Evolutionary conservation across 2,888 invertebrate species (phyloP).

Genomic region (Yponomeuta cagnagella): DNA sequence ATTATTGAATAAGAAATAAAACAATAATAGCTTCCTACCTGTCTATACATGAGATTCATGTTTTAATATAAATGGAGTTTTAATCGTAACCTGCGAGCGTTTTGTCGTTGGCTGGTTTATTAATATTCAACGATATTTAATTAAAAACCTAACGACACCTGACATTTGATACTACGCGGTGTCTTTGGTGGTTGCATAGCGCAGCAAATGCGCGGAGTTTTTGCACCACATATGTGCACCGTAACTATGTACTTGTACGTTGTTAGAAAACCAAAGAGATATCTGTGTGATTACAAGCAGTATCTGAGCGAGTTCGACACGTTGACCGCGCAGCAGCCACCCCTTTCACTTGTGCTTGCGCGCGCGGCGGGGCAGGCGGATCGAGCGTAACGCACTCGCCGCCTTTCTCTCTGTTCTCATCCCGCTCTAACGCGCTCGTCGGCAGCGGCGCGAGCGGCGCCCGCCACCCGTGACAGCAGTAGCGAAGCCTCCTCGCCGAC

Average conservation of each 20-base stretch:
- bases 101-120: neutral
- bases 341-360: slow-evolving; percentile 72
- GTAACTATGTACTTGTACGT: neutral
- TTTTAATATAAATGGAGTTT: neutral
- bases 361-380: slow-evolving; percentile 39
- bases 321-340: slow-evolving; percentile 63
- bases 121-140: too few relatives aligned
- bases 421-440: slow-evolving; percentile 63
- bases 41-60: neutral
- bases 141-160: too few relatives aligned
- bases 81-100: neutral
- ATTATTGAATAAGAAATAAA: neutral
- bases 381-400: slow-evolving; percentile 64
- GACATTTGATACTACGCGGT: neutral
- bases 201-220: neutral
- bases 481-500: slow-evolving; percentile 62
- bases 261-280: slow-evolving; percentile 32
- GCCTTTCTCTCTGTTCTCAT: slow-evolving; percentile 70
- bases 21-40: neutral
- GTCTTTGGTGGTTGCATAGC: neutral
- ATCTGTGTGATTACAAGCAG: slow-evolving; percentile 38
- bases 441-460: slow-evolving; percentile 56
- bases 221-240: neutral
- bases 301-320: slow-evolving; percentile 45
- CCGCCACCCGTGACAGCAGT: slow-evolving; percentile 56